Conservation (phyloP, 2,797 vertebrate species). For the Lacerta agilis region DNA sequence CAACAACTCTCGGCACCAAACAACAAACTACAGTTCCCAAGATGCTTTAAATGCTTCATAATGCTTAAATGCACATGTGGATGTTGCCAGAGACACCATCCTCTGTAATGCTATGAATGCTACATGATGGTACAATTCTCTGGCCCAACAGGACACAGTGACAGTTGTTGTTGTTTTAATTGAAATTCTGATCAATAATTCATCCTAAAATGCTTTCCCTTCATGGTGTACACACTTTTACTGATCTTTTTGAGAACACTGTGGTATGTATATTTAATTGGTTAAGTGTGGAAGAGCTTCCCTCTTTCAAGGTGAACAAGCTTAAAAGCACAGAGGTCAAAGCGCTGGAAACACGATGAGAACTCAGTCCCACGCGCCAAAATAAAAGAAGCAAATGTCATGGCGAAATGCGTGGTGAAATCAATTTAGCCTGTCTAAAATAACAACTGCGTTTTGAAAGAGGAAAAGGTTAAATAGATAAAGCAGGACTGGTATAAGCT, state of each 20-base stretch:
- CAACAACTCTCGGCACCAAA: too few species aligned
- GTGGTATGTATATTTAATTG: slow-evolving; percentile 55
- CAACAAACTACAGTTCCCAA: too few species aligned
- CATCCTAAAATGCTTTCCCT: slow-evolving; percentile 48
- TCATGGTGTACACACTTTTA: slow-evolving; percentile 28
- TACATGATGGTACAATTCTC: background rate
- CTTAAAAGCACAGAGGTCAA: slow-evolving; percentile 46
- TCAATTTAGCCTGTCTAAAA: slow-evolving; percentile 12
- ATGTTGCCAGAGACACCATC: background rate
- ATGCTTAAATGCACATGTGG: too few species aligned
- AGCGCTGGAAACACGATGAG: background rate
- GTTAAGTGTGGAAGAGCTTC: slow-evolving; percentile 32
- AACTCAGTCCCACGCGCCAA: background rate
- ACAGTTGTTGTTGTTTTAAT: background rate
- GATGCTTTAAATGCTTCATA: background rate
- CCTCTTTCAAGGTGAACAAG: slow-evolving; percentile 47
- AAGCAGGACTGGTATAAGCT: background rate
- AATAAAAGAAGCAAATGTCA: slow-evolving; percentile 2
- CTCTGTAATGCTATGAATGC: slow-evolving; percentile 42
- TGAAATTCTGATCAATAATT: slow-evolving; percentile 62
- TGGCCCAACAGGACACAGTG: background rate
- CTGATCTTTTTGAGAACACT: slow-evolving; percentile 34
- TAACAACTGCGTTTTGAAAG: slow-evolving; percentile 13
- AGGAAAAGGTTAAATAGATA: background rate
- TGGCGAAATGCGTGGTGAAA: background rate